phyloP scores from a whole-genome alignment of 2,888 invertebrate species.

The Encarsia formosa region DNA sequence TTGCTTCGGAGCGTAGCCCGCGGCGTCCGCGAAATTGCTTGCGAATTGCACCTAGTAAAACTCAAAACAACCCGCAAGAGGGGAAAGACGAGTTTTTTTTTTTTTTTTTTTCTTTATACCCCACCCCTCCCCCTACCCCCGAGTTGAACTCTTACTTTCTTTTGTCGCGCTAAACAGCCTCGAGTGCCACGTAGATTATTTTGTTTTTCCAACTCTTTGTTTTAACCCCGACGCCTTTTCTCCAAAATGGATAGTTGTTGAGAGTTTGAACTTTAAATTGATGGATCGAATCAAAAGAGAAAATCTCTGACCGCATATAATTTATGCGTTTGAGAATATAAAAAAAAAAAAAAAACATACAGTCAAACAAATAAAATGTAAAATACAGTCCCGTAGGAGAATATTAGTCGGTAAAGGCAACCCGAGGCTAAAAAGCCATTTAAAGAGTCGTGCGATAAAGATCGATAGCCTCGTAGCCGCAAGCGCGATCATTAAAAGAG shows the following conservation, averaged over 20 bases:
- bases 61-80: conserved; percentile 10
- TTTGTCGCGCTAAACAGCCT: conserved; percentile 16
- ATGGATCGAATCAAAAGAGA: not conserved
- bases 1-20: conserved; percentile 35
- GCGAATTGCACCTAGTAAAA: conserved; percentile 40
- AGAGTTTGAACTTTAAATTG: not conserved
- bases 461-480: too few species aligned
- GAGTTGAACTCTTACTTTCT: conserved; percentile 6
- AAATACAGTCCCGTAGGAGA: too few species aligned
- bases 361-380: too few species aligned
- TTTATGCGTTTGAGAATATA: too few species aligned
- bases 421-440: too few species aligned
- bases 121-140: not conserved
- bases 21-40: conserved; percentile 45
- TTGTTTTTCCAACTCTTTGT: not conserved
- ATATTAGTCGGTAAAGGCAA: too few species aligned
- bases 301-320: not conserved
- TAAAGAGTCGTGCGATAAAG: too few species aligned
- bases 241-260: not conserved
- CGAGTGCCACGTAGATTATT: not conserved
- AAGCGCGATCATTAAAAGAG: too few species aligned
- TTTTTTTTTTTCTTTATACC: not conserved
- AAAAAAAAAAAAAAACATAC: too few species aligned
- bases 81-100: not conserved
- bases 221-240: not conserved